Base-by-base conservation (phyloP, 2,888 invertebrate genomes). In the Galeruca laticollis region DNA sequence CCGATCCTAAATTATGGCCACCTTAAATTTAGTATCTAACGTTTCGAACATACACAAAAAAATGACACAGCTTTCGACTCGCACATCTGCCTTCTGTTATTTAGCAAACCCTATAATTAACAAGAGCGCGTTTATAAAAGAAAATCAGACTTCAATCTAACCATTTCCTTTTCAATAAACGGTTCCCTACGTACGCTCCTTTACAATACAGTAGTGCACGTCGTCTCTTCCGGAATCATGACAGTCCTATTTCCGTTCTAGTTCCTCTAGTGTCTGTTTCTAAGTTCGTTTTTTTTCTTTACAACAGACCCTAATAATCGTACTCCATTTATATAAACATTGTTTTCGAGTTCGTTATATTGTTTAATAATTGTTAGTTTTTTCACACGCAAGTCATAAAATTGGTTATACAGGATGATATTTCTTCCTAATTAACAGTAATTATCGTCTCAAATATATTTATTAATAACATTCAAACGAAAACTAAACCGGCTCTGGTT, bases 181-280 rank as follows among this genome's bases (percentile, higher is more conserved):
- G 77, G 77, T 62, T 76, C 69, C 76, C 77, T 72, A 76, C 80
- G 80, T 79, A 80, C 79, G 80, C 81, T 80, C 79, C 77, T 78
- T 74, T 78, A 43, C 11, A 47, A 64, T 13, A 65, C 31, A 54
- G 47, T 56, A 71, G 35, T 75, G 72, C 80, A 81, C 80, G 80
- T 79, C 79, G 78, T 81, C 79, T 79, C 79, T 81, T 82, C 82
- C 83, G 81, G 80, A 71, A 74, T 75, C 75, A 78, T 82, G 83
- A 82, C 83, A 83, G 79, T 78, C 82, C 82, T 75, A 83, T 83
- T 83, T 83, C 83, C 83, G 79, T 70, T 66, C 68, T 72, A 68
- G 70, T 71, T 78, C 77, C 78, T 79, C 78, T 78, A 78, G 78
- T 80, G 80, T 79, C 80, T 79, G 75, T 73, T 77, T 74, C 73